Base-by-base conservation (phyloP, 2,113 vertebrate species). In the Hystrix cristata region DNA sequence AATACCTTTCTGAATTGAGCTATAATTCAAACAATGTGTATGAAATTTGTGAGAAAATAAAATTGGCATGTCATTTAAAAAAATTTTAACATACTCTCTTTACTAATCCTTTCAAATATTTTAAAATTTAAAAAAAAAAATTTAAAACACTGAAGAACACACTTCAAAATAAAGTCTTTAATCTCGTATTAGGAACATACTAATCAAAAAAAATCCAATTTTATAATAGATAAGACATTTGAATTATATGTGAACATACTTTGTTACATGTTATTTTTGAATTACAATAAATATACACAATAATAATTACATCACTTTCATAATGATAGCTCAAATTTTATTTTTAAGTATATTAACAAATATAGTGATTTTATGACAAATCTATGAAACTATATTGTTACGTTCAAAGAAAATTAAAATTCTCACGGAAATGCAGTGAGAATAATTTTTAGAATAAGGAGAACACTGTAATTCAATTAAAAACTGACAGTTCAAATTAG, bases 31-130 rank as follows among this genome's bases (percentile, higher is more conserved):
- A 90, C 92, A 96, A 95, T 74, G 92, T 87, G 51, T 90, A 90
- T 96, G 57, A 11, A 72, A 95, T 94, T 91, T 92, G 87, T 95
- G 53, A 91, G 25, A 90, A 97, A 95, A 95, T 4, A 92, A 65
- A 92, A 92, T 59, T 51, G 64, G 88, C 91, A 91, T 87, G 23
- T 51, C 87, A 1, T 72, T 84, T 84, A 64, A 55, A 78, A 51
- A 72, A 76, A 38, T 38, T 38, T 38, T 38, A 38, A 38, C 38
- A 38, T 38, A 38, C 38, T 38, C 2, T 38, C 38, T 38, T 38
- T 38, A 38, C 38, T 38, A 38, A 38, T 38, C 38, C 38, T 38
- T 38, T 38, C 38, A 38, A 38, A 38, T 38, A 38, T 38, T 38
- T 38, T 38, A 38, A 38, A 38, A 38, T 38, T 38, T n/a, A n/a